These are phyloP conservation scores for Callionymus lyra DNA, from an alignment of 2,113 vertebrate species.

Conservation along the genomic window DNA sequence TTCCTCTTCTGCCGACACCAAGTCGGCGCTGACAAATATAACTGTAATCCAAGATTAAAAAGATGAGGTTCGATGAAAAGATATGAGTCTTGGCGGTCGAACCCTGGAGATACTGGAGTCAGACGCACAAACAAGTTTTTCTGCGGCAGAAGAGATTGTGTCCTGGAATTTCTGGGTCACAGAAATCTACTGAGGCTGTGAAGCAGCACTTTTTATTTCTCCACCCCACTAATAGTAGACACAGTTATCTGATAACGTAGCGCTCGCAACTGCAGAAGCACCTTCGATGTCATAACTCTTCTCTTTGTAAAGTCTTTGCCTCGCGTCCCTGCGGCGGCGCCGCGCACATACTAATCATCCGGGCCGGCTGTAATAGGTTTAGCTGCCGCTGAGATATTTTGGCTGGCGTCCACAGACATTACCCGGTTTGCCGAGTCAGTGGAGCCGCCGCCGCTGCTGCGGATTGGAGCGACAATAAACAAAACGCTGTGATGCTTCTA, in stretches of 20 bases:
- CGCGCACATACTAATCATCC: conserved; percentile 9
- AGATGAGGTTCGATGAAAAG: conserved; percentile 15
- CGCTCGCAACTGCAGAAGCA: too few relatives aligned
- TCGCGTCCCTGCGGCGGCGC: neutral
- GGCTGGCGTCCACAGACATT: conserved; percentile 25
- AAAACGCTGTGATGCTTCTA: conserved; percentile 8
- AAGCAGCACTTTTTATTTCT: too few relatives aligned
- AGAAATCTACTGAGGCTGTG: too few relatives aligned
- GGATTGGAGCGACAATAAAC: conserved; percentile 16
- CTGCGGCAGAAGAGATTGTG: too few relatives aligned
- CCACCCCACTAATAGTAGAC: too few relatives aligned
- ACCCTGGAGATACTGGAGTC: conserved; percentile 17
- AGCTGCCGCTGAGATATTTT: conserved; percentile 31
- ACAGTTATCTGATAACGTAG: too few relatives aligned
- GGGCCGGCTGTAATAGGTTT: conserved; percentile 17
- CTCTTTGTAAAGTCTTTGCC: neutral
- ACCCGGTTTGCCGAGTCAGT: conserved; percentile 31
- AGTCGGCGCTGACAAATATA: too few relatives aligned
- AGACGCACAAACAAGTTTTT: conserved; percentile 5
- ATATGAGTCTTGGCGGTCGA: conserved; percentile 4
- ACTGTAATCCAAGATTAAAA: too few relatives aligned
- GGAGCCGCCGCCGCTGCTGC: conserved; percentile 25
- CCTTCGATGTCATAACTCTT: neutral
- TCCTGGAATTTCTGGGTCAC: too few relatives aligned
- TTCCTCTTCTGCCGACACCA: too few relatives aligned